Base-by-base conservation (phyloP, 2,113 vertebrate species). In the Xerus inauris region DNA sequence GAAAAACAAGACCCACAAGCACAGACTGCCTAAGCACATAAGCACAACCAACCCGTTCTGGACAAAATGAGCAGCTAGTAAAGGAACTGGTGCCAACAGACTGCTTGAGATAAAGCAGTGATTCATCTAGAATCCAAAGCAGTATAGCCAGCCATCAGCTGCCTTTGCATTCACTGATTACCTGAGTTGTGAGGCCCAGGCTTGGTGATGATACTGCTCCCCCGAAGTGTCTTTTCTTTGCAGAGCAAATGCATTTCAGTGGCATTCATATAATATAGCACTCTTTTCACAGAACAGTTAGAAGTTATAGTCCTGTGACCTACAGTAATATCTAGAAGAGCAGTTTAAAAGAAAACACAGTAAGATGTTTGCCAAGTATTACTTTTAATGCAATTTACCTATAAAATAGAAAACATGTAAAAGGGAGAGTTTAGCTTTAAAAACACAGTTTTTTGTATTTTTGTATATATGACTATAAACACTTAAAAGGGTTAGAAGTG, bases 131-230 rank as follows among this genome's bases (percentile, higher is more conserved):
- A 98, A 96, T 98, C 97, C 91, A 80, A 80, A 91, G 96, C 82
- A 97, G 88, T 93, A 5, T 30, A 47, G 32, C 92, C 84, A 96
- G 91, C 85, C 94, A 89, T 96, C 91, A 93, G 94, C 96, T 97
- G 94, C 92, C 97, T 98, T 92, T 98, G 97, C 96, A 95, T 95
- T 97, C 90, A 86, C 96, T 97, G 94, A 92, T 86, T 94, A 96
- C 96, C 93, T 77, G 64, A 95, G 93, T 96, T 97, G 73, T 94
- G 84, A 97, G 98, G 84, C 93, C 88, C 96, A 95, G 93, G 97
- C 97, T 98, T 96, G 86, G 85, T 97, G 95, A 97, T 97, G 86
- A 89, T 92, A 94, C 95, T 97, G 96, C 95, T 96, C 97, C 95
- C 94, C 96, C 97, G 94, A 77, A 94, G n/a, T 96, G 93, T 97